A percentile compares a stretch with the other conserved stretches of the same genome.
Evolutionary conservation across 2,888 invertebrate genomes (phyloP).

Genomic region (Campoplex capitator): DNA sequence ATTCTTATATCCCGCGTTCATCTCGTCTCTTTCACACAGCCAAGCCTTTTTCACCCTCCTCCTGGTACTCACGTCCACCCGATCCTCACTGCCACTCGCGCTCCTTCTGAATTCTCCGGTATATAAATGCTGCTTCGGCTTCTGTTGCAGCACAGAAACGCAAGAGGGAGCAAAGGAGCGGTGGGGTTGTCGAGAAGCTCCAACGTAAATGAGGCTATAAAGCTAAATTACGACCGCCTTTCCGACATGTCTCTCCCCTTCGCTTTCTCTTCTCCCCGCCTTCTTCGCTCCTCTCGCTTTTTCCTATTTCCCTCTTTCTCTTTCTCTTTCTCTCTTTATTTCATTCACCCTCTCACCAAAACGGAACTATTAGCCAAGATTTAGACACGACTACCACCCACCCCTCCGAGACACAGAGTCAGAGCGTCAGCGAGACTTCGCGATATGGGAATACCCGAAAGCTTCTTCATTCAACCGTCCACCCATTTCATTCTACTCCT

Average conservation of each 20-base stretch:
- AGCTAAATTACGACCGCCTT: constrained; percentile 78
- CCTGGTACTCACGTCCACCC: constrained; percentile 37
- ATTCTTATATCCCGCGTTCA: constrained; percentile 51
- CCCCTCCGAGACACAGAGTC: constrained; percentile 43
- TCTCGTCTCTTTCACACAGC: constrained; percentile 23
- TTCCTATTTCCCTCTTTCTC: neutral
- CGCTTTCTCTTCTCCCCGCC: neutral
- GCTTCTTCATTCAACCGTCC: constrained; percentile 53
- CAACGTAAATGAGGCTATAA: constrained; percentile 75
- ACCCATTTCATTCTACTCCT: neutral
- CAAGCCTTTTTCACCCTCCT: constrained; percentile 27
- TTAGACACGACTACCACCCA: constrained; percentile 72
- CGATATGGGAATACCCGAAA: constrained; percentile 6
- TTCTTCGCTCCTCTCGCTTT: neutral
- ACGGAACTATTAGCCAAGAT: constrained; percentile 80
- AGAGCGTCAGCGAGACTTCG: constrained; percentile 26
- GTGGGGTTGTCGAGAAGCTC: constrained; percentile 56
- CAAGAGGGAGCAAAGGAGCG: constrained; percentile 27
- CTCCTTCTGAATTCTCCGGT: constrained; percentile 24
- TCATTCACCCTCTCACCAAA: constrained; percentile 48
- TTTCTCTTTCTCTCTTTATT: constrained; percentile 3
- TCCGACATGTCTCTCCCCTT: constrained; percentile 11
- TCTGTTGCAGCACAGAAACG: constrained; percentile 54
- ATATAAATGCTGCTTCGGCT: constrained; percentile 44
- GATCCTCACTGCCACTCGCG: constrained; percentile 33